Conservation (phyloP, 2,113 vertebrate genomes). For the Gnathonemus longibarbis region DNA sequence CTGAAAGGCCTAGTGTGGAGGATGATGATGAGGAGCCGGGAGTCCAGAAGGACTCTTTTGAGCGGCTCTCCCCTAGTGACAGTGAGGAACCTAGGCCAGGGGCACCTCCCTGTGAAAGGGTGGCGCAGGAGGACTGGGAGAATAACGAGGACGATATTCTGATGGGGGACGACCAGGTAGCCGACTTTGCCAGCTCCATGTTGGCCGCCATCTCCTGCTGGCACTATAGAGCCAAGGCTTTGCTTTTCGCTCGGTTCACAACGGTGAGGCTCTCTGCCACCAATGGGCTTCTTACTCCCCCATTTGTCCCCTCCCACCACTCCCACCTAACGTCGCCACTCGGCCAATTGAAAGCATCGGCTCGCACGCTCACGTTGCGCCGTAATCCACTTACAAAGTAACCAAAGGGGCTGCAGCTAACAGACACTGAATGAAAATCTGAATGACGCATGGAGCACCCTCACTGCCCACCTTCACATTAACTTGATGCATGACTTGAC, state of each 20-base stretch:
- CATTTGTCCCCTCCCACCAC: not conserved
- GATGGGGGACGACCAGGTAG: constrained; percentile 86
- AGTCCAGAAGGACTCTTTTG: constrained; percentile 51
- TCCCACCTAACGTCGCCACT: constrained; percentile 23
- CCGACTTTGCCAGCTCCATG: constrained; percentile 80
- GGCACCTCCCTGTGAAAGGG: constrained; percentile 46
- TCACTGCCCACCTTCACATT: constrained; percentile 18
- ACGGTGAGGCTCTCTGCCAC: constrained; percentile 80
- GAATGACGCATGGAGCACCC: not conserved
- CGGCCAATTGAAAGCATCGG: constrained; percentile 32
- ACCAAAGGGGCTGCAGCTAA: not conserved
- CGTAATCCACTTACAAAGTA: constrained; percentile 35
- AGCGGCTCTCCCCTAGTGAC: constrained; percentile 51
- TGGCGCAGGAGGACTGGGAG: constrained; percentile 45
- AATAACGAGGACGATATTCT: constrained; percentile 72
- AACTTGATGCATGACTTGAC: constrained; percentile 32
- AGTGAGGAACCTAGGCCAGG: constrained; percentile 45
- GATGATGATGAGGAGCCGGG: constrained; percentile 48
- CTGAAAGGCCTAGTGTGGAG: constrained; percentile 46
- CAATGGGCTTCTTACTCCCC: constrained; percentile 44
- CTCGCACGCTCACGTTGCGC: constrained; percentile 15
- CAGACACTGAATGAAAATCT: constrained; percentile 19
- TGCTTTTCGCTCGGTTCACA: constrained; percentile 81
- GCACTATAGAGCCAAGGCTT: constrained; percentile 84
- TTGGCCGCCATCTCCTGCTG: constrained; percentile 85